A percentile compares a stretch with the other conserved stretches of the same genome.
These are phyloP conservation scores for Acholoe squamosa DNA, from an alignment of 2,888 invertebrate genomes.

Conservation along the genomic window DNA sequence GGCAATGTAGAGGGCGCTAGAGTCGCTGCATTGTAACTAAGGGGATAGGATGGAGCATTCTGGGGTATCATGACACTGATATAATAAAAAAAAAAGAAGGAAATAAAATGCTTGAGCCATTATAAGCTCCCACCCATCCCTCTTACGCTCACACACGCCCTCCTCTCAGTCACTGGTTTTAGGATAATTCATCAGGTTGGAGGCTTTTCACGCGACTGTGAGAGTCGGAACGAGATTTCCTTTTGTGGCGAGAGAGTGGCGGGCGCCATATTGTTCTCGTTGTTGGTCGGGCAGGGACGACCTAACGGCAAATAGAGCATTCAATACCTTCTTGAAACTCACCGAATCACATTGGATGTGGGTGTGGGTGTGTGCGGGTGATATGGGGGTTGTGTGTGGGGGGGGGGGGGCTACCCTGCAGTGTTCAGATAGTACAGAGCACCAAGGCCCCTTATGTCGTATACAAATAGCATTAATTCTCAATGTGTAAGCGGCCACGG, in stretches of 20 bases:
- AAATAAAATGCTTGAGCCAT: conserved; percentile 28
- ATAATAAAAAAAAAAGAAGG: conserved; percentile 30
- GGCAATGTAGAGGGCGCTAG: no score
- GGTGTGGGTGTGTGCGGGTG: background rate
- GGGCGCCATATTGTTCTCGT: conserved; percentile 24
- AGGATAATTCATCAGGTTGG: conserved; percentile 16
- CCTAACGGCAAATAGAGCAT: conserved; percentile 55
- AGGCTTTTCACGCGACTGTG: conserved; percentile 10
- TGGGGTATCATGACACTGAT: background rate
- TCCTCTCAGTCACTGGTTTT: no score
- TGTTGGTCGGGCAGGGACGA: background rate
- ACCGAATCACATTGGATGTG: background rate
- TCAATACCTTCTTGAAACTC: conserved; percentile 44
- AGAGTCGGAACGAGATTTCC: conserved; percentile 42
- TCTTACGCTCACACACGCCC: background rate
- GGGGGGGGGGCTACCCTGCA: background rate
- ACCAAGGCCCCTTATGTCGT: conserved; percentile 16
- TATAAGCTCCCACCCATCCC: no score
- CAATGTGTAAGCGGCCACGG: conserved; percentile 9
- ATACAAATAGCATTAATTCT: conserved; percentile 57
- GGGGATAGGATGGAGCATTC: background rate
- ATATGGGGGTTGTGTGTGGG: background rate
- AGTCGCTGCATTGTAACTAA: no score
- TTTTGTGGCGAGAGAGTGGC: background rate
- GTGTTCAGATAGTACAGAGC: conserved; percentile 14